Percentiles rank a stretch among this genome's conserved stretches.
These are phyloP conservation scores for Oceanodroma leucorhoa DNA, from an alignment of 2,797 vertebrate genomes.

Conservation along the genomic window DNA sequence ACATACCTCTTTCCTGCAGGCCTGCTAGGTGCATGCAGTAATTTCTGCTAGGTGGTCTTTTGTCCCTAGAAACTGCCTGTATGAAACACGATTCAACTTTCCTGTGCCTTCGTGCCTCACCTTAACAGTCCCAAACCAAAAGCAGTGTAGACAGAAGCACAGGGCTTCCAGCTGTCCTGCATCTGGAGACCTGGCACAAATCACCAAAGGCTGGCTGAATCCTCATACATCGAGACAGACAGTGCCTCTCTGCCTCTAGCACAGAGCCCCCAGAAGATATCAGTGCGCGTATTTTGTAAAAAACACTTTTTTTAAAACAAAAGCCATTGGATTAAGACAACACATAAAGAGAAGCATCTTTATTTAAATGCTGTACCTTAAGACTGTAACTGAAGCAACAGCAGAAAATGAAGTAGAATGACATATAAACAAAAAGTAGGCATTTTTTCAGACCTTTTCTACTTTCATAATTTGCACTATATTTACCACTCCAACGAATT, in stretches of 20 bases:
- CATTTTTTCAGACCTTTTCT: neutral
- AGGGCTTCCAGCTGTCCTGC: neutral
- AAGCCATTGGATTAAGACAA: neutral
- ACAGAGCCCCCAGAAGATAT: neutral
- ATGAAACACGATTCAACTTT: neutral
- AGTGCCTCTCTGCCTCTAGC: neutral
- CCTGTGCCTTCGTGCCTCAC: neutral
- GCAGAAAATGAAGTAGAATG: neutral
- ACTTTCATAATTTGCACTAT: neutral
- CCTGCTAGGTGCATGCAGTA: neutral
- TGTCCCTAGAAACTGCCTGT: neutral
- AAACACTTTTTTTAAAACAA: rapidly evolving
- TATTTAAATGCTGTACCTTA: neutral
- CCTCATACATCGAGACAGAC: neutral
- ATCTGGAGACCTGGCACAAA: neutral
- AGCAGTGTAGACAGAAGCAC: neutral
- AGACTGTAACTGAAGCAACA: neutral
- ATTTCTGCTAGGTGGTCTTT: neutral
- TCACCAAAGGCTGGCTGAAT: neutral
- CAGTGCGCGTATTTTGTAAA: neutral
- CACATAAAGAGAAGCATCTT: neutral
- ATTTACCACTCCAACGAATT: neutral
- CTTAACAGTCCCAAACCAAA: neutral
- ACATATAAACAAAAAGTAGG: neutral
- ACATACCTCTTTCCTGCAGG: neutral